Evolutionary conservation across 2,888 invertebrate species (phyloP), one percentile per base, ranked within the genome.

Genomic region (Hecatera dysodea): DNA sequence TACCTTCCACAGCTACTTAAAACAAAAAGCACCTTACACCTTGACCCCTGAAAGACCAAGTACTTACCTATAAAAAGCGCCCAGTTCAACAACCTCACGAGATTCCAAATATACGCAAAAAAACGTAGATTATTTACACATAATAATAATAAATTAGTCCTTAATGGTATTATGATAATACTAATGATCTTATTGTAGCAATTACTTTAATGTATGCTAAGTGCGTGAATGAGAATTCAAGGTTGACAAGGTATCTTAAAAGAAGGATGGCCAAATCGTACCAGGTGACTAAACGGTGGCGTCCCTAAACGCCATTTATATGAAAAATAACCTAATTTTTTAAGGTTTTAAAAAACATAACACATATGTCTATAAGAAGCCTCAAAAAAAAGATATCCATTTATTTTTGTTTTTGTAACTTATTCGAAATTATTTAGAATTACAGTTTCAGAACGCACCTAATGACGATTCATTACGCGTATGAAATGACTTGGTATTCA

Each of bases 161-260:
- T 64, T 63, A 73, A 64, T 75, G 48, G 46, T 67, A 55, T 75
- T 75, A 78, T 78, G 60, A 62, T 71, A 72, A 75, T 78, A 64
- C 50, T 78, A 52, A 67, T 67, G 67, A 63, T 39, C 33, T 61
- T 48, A 57, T 33, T 70, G 48, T 53, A 53, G 72, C 61, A 29
- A 78, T 57, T 44, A 52, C 33, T 60, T 12, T 62, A 73, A 81
- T 70, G 44, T 63, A 75, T 72, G 46, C 62, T 53, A 79, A 81
- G 66, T 72, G 50, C 53, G 67, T 24, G 53, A 53, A 70, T 70
- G 6, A n/a, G 27, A 42, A 7, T 56, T n/a, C 75, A 81, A 81
- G 80, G 80, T 59, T 52, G 39, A 19, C 46, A 19, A 24, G n/a
- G 19, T n/a, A 22, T 44, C n/a, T 22, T 50, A 27, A 66, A 50